Conservation (phyloP, 2,113 vertebrate species). For the Phalacrocorax brasilianus region DNA sequence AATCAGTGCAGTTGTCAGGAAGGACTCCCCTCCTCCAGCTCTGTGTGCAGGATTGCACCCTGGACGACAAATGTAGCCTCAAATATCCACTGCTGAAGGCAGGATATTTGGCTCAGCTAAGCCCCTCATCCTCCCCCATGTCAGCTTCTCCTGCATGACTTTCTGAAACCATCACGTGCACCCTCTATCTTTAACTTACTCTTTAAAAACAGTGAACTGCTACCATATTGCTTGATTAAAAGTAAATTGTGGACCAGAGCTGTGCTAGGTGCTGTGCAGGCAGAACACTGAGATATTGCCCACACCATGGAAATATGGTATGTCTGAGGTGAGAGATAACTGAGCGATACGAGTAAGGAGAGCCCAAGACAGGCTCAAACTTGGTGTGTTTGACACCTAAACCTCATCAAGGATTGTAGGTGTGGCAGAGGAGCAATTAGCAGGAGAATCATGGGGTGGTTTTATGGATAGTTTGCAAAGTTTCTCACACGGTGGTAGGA, state of each 20-base stretch:
- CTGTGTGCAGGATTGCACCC: neutral
- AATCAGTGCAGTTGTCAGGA: constrained; percentile 56
- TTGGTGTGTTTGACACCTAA: neutral
- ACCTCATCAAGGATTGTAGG: neutral
- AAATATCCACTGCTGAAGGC: neutral
- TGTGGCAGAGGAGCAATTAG: constrained; percentile 10
- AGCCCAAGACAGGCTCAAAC: neutral
- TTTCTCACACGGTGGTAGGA: neutral
- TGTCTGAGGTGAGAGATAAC: neutral
- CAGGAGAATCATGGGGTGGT: neutral
- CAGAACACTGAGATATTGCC: neutral
- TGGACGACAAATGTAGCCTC: constrained; percentile 19
- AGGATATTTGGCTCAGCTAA: neutral
- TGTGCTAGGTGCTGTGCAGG: neutral
- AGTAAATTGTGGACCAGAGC: neutral
- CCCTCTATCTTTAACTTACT: neutral
- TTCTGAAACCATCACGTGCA: neutral
- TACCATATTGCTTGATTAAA: neutral
- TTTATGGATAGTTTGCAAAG: neutral
- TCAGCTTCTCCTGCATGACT: neutral
- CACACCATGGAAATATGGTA: accelerated
- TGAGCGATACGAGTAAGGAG: neutral
- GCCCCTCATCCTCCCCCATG: neutral
- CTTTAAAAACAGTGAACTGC: neutral
- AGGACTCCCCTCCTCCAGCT: constrained; percentile 36